Conservation (phyloP, 2,113 vertebrate genomes). For the Indri indri region DNA sequence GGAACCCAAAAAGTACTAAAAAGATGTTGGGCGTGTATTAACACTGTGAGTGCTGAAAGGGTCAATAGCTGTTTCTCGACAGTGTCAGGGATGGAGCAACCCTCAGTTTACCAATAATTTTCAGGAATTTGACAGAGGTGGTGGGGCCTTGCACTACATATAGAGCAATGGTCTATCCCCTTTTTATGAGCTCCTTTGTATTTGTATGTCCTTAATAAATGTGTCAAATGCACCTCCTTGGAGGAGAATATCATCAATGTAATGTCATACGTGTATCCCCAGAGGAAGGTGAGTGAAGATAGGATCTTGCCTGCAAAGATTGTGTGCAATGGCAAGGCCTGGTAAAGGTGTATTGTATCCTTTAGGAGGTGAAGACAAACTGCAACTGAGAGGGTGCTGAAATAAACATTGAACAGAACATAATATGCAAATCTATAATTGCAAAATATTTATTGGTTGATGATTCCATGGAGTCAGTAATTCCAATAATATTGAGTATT, state of each 20-base stretch:
- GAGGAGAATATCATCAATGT: background rate
- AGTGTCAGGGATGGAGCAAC: background rate
- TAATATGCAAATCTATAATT: background rate
- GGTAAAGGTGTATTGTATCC: background rate
- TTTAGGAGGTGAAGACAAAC: background rate
- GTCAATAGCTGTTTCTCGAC: background rate
- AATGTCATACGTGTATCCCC: background rate
- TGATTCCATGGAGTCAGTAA: constrained; percentile 10
- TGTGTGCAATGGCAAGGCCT: background rate
- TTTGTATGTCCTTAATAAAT: background rate
- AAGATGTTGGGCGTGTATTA: background rate
- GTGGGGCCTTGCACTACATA: background rate
- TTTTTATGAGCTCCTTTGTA: constrained; percentile 1
- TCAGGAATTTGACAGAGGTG: background rate
- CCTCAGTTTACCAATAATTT: background rate
- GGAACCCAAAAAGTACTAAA: background rate
- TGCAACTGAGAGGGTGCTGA: background rate
- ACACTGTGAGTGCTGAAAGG: background rate
- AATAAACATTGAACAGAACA: constrained; percentile 7
- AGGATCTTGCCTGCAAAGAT: background rate
- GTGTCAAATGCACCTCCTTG: background rate
- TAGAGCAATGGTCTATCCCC: background rate
- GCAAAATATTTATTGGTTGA: background rate
- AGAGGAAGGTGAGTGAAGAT: background rate
- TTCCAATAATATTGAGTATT: background rate